These are phyloP conservation scores for Xenentodon cancila DNA, from an alignment of 2,797 vertebrate species.

Conservation along the genomic window DNA sequence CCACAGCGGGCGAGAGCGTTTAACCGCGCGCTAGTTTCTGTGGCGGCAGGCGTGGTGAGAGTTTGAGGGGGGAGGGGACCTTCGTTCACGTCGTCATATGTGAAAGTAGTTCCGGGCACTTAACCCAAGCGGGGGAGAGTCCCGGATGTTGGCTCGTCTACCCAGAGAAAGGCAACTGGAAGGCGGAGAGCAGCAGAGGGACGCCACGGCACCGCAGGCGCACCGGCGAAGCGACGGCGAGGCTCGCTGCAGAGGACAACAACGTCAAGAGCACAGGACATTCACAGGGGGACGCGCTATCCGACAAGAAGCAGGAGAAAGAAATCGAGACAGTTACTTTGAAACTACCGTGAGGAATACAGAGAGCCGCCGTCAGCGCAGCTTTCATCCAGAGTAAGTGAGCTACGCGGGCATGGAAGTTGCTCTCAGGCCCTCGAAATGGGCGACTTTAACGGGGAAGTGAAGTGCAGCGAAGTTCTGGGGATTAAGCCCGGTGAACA, in stretches of 20 bases:
- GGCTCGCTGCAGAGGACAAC: constrained; percentile 66
- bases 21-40: constrained; percentile 75
- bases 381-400: constrained; percentile 84
- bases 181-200: constrained; percentile 80
- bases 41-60: constrained; percentile 66
- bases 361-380: constrained; percentile 63
- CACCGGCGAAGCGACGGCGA: constrained; percentile 77
- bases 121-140: constrained; percentile 72
- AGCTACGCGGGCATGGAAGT: constrained; percentile 83
- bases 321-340: constrained; percentile 71
- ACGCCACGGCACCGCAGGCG: constrained; percentile 78
- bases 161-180: constrained; percentile 83
- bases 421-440: constrained; percentile 81
- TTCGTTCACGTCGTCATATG: constrained; percentile 49
- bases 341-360: constrained; percentile 81
- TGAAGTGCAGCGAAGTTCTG: constrained; percentile 77
- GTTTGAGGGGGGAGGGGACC: constrained; percentile 21
- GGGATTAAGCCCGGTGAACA: constrained; percentile 71
- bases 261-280: constrained; percentile 62
- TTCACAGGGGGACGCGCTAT: constrained; percentile 50
- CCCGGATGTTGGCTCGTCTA: constrained; percentile 86
- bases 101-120: constrained; percentile 85
- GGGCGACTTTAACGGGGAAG: constrained; percentile 80
- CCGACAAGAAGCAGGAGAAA: constrained; percentile 36
- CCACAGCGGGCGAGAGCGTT: constrained; percentile 35